Base-by-base conservation (phyloP, 2,888 invertebrate genomes). In the Fragum fragum region DNA sequence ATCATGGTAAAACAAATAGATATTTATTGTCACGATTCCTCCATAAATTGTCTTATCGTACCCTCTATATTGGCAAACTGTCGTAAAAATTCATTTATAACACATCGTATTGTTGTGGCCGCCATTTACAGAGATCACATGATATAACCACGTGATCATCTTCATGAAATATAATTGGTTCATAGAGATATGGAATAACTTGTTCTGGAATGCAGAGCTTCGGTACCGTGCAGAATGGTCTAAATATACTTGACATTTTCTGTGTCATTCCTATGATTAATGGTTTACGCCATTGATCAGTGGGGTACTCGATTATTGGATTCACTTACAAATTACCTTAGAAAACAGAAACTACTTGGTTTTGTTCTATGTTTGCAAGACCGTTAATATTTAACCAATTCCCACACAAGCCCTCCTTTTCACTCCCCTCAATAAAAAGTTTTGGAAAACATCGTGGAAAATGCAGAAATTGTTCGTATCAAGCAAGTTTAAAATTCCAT, bases 21-120 rank as follows among this genome's bases (percentile, higher is more conserved):
- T 66, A 14, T 16, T 66, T 36, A 66, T 66, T 66, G 26, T 26
- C 66, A 26, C 66, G 66, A 66, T 66, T 66, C 16, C 26, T n/a
- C 66, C 39, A 66, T 66, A 66, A 66, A 66, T 66, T 66, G 66
- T 66, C 66, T 66, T 66, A 66, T 66, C 66, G 32, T 42, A 42
- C 23, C 2, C 1, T 11, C 14, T 11, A 3, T 66, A 66, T 66
- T 66, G 66, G 42, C 23, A 42, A 66, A 39, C 66, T 66, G 66
- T 66, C 66, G 39, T 66, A 1, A 42, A n/a, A 66, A 9, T 36
- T 66, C 42, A 42, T 66, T 66, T 66, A 42, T 39, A 23, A 39
- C 42, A 42, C 23, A 39, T 66, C 66, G 36, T 63, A 28, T 18
- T 47, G 5, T 5, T 47, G 47, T 47, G 7, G 47, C 47, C 47